Conservation (phyloP, 2,888 invertebrate species). For the Automeris io region DNA sequence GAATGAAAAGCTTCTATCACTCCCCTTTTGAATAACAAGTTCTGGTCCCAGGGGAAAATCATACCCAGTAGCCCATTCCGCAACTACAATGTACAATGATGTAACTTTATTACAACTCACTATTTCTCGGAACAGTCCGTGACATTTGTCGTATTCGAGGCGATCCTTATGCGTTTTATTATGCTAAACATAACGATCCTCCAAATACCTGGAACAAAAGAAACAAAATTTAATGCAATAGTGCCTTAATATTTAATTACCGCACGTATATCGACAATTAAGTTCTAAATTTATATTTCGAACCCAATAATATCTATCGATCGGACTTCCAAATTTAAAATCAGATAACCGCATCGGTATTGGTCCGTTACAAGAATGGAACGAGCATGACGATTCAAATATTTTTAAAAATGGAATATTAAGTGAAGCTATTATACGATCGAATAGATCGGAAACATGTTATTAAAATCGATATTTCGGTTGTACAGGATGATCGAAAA, state of each 20-base stretch:
- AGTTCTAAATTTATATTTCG: conserved; percentile 48
- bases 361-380: conserved; percentile 60
- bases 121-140: conserved; percentile 42
- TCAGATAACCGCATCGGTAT: conserved; percentile 64
- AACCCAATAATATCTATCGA: conserved; percentile 56
- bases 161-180: conserved; percentile 29
- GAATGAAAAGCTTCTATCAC: too few species aligned
- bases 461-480: conserved; percentile 51
- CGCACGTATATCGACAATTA: conserved; percentile 35
- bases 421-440: conserved; percentile 72
- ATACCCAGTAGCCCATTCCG: background rate
- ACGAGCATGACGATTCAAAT: conserved; percentile 74
- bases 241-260: conserved; percentile 31
- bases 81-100: conserved; percentile 7
- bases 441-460: conserved; percentile 60
- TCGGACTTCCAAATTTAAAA: conserved; percentile 68
- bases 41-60: background rate
- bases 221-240: conserved; percentile 7
- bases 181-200: conserved; percentile 31
- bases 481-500: conserved; percentile 9
- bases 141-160: conserved; percentile 29
- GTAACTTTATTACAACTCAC: conserved; percentile 28
- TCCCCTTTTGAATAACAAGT: too few species aligned
- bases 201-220: conserved; percentile 54
- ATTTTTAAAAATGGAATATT: conserved; percentile 75